A percentile compares a stretch with the other conserved stretches of the same genome.
Conservation (phyloP, 1,140 invertebrate genomes). For the Nephotettix cincticeps region DNA sequence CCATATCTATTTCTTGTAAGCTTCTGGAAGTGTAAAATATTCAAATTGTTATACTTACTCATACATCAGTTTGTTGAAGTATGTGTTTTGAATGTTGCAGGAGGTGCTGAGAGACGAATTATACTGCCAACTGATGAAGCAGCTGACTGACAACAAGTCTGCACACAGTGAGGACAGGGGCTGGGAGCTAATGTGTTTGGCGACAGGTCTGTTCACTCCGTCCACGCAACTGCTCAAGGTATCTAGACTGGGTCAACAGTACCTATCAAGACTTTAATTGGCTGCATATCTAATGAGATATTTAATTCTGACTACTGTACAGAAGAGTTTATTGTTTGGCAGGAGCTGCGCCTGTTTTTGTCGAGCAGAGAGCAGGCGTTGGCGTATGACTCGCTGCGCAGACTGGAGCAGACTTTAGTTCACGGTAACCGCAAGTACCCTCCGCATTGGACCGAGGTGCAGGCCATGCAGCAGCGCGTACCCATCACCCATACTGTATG, state of each 20-base stretch:
- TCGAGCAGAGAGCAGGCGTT: constrained; percentile 73
- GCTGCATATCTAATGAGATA: background rate
- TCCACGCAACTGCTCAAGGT: constrained; percentile 8
- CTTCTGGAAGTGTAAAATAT: too few species aligned
- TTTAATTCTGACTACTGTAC: background rate
- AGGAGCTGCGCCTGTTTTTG: constrained; percentile 67
- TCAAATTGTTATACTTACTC: too few species aligned
- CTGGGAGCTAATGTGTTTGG: constrained; percentile 92
- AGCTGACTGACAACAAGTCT: constrained; percentile 83
- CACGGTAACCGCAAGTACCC: constrained; percentile 82
- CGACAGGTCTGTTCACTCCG: constrained; percentile 82
- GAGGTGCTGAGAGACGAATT: constrained; percentile 84
- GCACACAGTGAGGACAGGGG: constrained; percentile 84
- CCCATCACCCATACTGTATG: constrained; percentile 89
- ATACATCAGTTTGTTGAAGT: too few species aligned
- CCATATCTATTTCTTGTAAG: too few species aligned
- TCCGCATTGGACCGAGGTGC: constrained; percentile 91
- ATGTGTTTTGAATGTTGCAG: constrained; percentile 50
- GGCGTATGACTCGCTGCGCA: constrained; percentile 76
- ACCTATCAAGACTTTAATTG: background rate
- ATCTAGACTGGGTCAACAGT: constrained; percentile 51
- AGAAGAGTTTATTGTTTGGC: background rate
- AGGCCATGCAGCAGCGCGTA: constrained; percentile 91
- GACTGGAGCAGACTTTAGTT: constrained; percentile 77
- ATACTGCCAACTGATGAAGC: constrained; percentile 94